These are phyloP conservation scores for Lamellibrachia satsuma DNA, from an alignment of 2,888 invertebrate species.

Conservation along the genomic window DNA sequence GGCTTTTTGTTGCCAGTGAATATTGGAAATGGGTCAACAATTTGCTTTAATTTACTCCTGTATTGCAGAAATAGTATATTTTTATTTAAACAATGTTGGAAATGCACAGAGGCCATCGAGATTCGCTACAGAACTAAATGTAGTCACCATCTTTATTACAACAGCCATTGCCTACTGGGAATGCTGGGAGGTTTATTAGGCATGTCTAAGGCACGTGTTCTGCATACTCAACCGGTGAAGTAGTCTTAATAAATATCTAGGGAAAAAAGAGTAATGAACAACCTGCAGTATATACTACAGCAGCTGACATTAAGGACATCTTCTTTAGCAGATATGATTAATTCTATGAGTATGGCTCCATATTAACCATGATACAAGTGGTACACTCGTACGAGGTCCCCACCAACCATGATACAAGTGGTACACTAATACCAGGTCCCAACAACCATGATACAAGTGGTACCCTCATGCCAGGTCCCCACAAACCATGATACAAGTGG, in stretches of 20 bases:
- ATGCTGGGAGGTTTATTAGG: background rate
- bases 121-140: background rate
- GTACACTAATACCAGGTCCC: too few relatives aligned
- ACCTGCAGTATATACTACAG: background rate
- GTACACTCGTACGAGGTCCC: too few relatives aligned
- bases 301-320: background rate
- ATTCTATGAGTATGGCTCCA: background rate
- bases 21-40: background rate
- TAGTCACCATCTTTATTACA: background rate
- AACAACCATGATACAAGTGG: too few relatives aligned
- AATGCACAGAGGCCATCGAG: background rate
- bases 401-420: too few relatives aligned
- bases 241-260: background rate
- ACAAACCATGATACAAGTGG: too few relatives aligned
- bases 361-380: too few relatives aligned
- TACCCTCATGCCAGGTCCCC: too few relatives aligned
- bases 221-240: background rate
- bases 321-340: background rate
- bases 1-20: background rate
- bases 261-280: background rate
- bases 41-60: too few relatives aligned
- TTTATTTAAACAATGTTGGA: background rate
- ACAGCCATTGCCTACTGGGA: background rate
- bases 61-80: too few relatives aligned
- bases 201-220: background rate